Percentiles rank a stretch among this genome's conserved stretches.
These are phyloP conservation scores for Monochamus alternatus DNA, from an alignment of 2,888 invertebrate genomes.

Conservation along the genomic window DNA sequence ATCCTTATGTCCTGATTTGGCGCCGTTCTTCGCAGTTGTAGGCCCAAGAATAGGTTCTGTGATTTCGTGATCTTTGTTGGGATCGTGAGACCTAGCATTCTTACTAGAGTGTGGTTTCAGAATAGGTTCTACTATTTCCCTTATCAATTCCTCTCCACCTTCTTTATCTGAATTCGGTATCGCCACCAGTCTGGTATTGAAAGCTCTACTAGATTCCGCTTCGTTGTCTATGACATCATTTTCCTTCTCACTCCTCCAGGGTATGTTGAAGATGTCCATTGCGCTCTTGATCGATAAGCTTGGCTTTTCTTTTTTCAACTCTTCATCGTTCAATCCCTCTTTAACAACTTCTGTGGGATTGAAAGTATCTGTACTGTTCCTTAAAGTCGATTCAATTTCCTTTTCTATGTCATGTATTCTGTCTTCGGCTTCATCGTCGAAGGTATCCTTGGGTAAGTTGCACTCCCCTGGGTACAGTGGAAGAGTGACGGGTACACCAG, in stretches of 20 bases:
- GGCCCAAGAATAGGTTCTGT: conserved; percentile 78
- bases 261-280: conserved; percentile 70
- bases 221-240: conserved; percentile 71
- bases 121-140: conserved; percentile 85
- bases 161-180: conserved; percentile 45
- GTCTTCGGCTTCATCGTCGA: conserved; percentile 51
- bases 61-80: conserved; percentile 73
- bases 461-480: conserved; percentile 87
- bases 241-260: conserved; percentile 70
- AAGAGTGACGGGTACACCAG: conserved; percentile 82
- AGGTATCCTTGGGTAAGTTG: conserved; percentile 74
- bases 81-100: conserved; percentile 72
- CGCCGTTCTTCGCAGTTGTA: conserved; percentile 57
- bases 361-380: conserved; percentile 55
- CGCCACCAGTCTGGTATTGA: conserved; percentile 68
- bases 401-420: conserved; percentile 49
- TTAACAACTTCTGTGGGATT: conserved; percentile 68
- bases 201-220: conserved; percentile 75
- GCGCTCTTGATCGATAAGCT: conserved; percentile 65
- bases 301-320: conserved; percentile 55
- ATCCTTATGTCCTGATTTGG: not conserved
- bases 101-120: conserved; percentile 77
- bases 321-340: conserved; percentile 66
- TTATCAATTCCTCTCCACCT: conserved; percentile 51
- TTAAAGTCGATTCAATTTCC: conserved; percentile 31